Base-by-base conservation (phyloP, 2,888 invertebrate genomes). In the Lithophane semibrunnea region DNA sequence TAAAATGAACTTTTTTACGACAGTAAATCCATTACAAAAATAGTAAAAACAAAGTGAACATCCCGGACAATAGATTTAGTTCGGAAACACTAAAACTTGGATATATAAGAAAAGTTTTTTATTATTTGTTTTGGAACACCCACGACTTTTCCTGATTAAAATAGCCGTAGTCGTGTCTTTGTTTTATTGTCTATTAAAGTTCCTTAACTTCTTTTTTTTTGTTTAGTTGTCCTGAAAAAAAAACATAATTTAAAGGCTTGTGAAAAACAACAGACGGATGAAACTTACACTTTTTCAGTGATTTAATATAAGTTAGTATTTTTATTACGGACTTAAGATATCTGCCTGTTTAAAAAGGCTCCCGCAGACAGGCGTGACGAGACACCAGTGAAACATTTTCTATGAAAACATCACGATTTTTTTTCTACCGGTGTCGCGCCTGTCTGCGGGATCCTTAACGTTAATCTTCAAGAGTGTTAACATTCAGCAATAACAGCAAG, bases 21-120 rank as follows among this genome's bases (percentile, higher is more conserved):
- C 47, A 63, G 4, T 64, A 63, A n/a, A 74, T 65, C 71, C n/a
- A 68, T 74, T 82, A 63, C 54, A 64, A 70, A 73, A 73, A 77
- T 54, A 63, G 65, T 49, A 13, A 60, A 52, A 77, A 68, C n/a
- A 54, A 79, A 64, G 63, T 75, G 73, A 78, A 79, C 60, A 74
- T 66, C 61, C 56, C 65, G 64, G 44, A 86, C 74, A 74, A 83
- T 74, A 69, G 74, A 73, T 69, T 86, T 58, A 9, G 76, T 82
- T 73, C 21, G 21, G 42, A 52, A 82, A 74, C 71, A 83, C 67
- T 83, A 86, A 85, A 86, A 83, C 65, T 83, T 75, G 42, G 56
- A 68, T 79, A 72, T 79, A 72, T 63, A 72, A 60, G 68, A 58
- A 82, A 83, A 86, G 78, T 82, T 83, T 83, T 82, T 85, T 79